Evolutionary conservation across 2,113 vertebrate genomes (phyloP).

Genomic region (Gopherus evgoodei): DNA sequence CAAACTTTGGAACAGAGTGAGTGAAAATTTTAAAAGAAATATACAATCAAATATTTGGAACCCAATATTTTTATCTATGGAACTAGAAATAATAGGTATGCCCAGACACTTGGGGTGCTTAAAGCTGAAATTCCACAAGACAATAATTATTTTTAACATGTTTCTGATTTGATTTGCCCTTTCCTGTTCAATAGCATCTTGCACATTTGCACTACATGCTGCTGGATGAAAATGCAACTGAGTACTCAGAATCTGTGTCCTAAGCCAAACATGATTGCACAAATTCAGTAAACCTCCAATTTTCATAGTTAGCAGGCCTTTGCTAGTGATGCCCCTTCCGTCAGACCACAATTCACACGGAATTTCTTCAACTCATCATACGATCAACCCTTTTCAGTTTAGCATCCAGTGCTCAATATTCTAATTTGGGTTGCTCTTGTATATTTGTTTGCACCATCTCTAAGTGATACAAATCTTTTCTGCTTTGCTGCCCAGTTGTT

Average conservation of each 20-base stretch:
- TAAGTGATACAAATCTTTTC: not conserved
- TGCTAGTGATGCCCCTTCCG: accelerated
- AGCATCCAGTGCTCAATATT: not conserved
- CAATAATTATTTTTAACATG: no score
- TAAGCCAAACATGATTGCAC: not conserved
- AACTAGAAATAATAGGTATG: not conserved
- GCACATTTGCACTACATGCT: not conserved
- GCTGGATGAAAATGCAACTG: no score
- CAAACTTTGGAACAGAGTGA: not conserved
- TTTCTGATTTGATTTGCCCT: accelerated
- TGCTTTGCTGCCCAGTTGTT: not conserved
- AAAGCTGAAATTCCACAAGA: not conserved
- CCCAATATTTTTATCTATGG: not conserved
- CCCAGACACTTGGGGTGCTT: not conserved
- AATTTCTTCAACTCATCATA: not conserved
- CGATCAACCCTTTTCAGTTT: not conserved
- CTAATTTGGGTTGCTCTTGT: not conserved
- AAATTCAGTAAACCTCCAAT: not conserved
- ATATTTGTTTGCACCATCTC: not conserved
- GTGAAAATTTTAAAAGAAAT: not conserved
- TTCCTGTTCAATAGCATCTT: not conserved
- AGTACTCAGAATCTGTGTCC: not conserved
- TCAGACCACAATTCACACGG: not conserved
- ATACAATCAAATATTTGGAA: not conserved
- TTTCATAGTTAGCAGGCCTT: not conserved